Evolutionary conservation across 2,797 vertebrate genomes (phyloP).

Genomic region (Picus viridis): DNA sequence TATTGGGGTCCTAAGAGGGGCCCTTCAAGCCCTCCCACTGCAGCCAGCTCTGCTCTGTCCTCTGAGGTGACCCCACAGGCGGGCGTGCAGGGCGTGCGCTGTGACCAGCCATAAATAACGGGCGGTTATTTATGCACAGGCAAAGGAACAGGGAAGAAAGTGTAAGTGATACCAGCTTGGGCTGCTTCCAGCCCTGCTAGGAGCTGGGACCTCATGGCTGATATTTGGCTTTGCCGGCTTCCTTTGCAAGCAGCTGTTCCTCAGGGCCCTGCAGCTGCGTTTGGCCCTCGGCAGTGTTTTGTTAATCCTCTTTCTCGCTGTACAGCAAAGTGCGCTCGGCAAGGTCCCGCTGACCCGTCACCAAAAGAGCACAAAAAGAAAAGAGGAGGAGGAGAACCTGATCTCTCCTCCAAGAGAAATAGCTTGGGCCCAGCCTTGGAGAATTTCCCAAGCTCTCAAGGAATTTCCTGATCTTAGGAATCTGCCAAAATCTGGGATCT

Average conservation of each 20-base stretch:
- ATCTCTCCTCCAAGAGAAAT: slow-evolving; percentile 60
- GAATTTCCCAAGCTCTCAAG: slow-evolving; percentile 60
- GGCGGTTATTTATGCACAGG: not conserved
- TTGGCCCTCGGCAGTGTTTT: not conserved
- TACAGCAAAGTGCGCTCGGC: slow-evolving; percentile 8
- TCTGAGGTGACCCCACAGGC: not conserved
- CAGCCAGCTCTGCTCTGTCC: not conserved
- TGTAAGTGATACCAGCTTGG: slow-evolving; percentile 56
- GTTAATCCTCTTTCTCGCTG: slow-evolving; percentile 30
- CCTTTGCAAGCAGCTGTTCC: slow-evolving; percentile 59
- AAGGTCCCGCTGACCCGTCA: slow-evolving; percentile 58
- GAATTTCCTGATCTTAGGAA: slow-evolving; percentile 72
- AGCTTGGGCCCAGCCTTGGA: slow-evolving; percentile 62
- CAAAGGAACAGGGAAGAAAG: not conserved
- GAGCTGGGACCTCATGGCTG: slow-evolving; percentile 22
- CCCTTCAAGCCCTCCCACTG: not conserved
- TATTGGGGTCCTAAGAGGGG: not conserved
- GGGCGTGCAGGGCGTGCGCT: not conserved
- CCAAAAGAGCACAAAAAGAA: not conserved
- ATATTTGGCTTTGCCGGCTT: slow-evolving; percentile 29
- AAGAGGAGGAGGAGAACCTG: slow-evolving; percentile 15
- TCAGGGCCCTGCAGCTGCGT: slow-evolving; percentile 29
- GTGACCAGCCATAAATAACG: not conserved
- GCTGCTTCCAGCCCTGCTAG: slow-evolving; percentile 47
- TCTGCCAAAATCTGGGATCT: slow-evolving; percentile 56